Evolutionary conservation across 2,797 vertebrate species (phyloP).

Genomic region (Gymnothorax reevesii): DNA sequence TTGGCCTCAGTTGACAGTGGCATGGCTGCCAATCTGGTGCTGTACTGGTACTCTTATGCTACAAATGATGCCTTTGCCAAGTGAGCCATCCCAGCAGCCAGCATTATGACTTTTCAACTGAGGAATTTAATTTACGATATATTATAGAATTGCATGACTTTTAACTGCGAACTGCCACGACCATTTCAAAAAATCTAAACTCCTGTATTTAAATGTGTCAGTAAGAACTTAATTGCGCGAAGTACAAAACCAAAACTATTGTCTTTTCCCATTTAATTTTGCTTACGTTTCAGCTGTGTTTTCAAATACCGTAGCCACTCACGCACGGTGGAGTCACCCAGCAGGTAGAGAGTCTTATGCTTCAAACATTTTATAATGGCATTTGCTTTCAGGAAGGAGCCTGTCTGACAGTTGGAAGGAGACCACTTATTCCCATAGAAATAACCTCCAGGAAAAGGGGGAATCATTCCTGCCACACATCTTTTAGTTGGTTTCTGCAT

Average conservation of each 20-base stretch:
- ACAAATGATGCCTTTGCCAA: no score
- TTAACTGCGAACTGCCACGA: no score
- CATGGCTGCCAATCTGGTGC: no score
- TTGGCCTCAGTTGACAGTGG: no score
- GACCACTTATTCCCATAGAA: constrained; percentile 13
- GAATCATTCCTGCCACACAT: not conserved
- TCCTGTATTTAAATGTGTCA: no score
- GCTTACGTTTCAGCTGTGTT: constrained; percentile 7
- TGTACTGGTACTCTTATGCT: no score
- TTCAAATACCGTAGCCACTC: constrained; percentile 23
- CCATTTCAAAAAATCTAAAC: no score
- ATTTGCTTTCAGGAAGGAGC: not conserved
- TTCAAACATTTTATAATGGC: constrained; percentile 18
- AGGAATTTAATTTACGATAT: no score
- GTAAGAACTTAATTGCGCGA: no score
- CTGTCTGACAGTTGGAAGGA: constrained; percentile 16
- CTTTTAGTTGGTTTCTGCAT: not conserved
- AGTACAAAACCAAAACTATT: not conserved
- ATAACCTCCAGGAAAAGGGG: constrained; percentile 22
- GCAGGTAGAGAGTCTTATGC: constrained; percentile 5
- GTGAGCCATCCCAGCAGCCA: no score
- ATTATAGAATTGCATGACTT: no score
- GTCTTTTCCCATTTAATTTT: not conserved
- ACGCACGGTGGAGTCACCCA: constrained; percentile 23
- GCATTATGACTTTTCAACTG: no score